Base-by-base conservation (phyloP, 2,113 vertebrate species). In the Podilymbus podiceps region DNA sequence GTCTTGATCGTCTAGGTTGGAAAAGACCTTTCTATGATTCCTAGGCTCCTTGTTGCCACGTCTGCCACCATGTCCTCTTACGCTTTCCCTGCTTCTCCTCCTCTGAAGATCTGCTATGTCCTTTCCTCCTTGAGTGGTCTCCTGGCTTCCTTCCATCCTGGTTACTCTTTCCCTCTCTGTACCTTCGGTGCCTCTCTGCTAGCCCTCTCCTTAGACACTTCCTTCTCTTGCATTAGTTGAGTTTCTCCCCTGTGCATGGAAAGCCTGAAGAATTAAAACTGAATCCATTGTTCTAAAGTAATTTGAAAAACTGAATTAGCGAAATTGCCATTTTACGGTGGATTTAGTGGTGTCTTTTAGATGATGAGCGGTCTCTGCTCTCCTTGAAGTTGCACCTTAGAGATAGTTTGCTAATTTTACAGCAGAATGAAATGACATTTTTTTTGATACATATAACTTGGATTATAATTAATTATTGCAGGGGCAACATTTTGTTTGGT, bases 161-260 rank as follows among this genome's bases (percentile, higher is more conserved):
- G 3, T 56, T 67, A 24, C 25, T 21, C 46, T 50, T 21, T 82
- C 12, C 15, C 3, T 3, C 30, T 46, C 22, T 14, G 9, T 40
- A 13, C 33, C 23, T 30, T 16, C 56, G 27, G 16, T 63, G 56
- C 23, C 30, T 68, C 25, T 68, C 79, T 77, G 55, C 64, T 33
- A 21, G 3, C 53, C 44, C 67, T 68, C 42, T 30, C 35, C 50
- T 56, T 35, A 23, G n/a, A 35, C 2, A 0, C 2, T 27, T 44
- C 30, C 15, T 33, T 35, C 55, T 80, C 18, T 5, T 3, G 0
- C 8, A 2, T 14, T 33, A 9, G 5, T 3, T 35, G 68, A 8
- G 14, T 16, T 85, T 78, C 72, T 81, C 31, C 19, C 6, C 20
- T 78, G 28, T 49, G 15, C 0, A 0, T 53, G 44, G 58, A 62